phyloP scores from a whole-genome alignment of 1,140 invertebrate species.

The Condylostylus longicornis region DNA sequence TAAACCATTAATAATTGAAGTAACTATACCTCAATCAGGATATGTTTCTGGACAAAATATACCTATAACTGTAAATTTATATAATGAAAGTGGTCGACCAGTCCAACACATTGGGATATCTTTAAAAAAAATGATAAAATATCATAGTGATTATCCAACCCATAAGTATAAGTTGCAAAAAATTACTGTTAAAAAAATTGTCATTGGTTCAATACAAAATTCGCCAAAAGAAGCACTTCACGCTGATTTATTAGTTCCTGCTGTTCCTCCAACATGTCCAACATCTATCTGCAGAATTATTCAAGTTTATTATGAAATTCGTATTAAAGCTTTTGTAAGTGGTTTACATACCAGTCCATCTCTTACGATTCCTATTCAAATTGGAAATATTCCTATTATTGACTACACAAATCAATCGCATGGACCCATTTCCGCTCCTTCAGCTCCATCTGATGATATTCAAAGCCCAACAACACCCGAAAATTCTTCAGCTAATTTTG shows the following conservation, averaged over 20 bases:
- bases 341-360: slow-evolving; percentile 34
- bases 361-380: slow-evolving; percentile 34
- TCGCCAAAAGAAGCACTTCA: slow-evolving; percentile 17
- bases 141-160: slow-evolving; percentile 35
- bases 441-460: neutral
- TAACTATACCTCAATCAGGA: slow-evolving; percentile 23
- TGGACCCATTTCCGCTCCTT: neutral
- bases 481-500: neutral
- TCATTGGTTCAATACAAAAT: slow-evolving; percentile 35
- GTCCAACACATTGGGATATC: slow-evolving; percentile 35
- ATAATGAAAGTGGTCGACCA: slow-evolving; percentile 34
- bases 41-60: slow-evolving; percentile 27
- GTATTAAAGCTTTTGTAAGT: slow-evolving; percentile 35
- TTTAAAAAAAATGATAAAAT: slow-evolving; percentile 33
- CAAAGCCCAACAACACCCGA: neutral
- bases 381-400: slow-evolving; percentile 39
- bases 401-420: slow-evolving; percentile 22
- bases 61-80: slow-evolving; percentile 18
- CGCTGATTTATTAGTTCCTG: slow-evolving; percentile 40
- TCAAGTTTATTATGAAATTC: slow-evolving; percentile 50
- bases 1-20: slow-evolving; percentile 21
- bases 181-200: slow-evolving; percentile 36
- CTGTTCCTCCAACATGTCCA: slow-evolving; percentile 48
- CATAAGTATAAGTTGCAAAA: slow-evolving; percentile 39
- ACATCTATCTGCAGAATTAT: slow-evolving; percentile 51